Base-by-base conservation (phyloP, 2,113 vertebrate genomes). In the Megatriorchis doriae region DNA sequence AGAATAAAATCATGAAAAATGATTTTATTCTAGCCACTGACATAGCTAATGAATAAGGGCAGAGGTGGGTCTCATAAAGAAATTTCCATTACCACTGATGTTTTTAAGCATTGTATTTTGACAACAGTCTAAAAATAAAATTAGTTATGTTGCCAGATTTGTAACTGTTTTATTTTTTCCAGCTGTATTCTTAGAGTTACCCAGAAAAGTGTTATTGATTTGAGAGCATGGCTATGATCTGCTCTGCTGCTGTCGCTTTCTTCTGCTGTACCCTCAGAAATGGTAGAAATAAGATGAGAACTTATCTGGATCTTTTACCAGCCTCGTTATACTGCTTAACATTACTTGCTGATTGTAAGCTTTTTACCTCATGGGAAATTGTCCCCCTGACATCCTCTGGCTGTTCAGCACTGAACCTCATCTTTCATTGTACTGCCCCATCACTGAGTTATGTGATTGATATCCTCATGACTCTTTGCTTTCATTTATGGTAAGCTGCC, bases 91-190 rank as follows among this genome's bases (percentile, higher is more conserved):
- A 95, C 91, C 36, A 17, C 31, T 61, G 22, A 75, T 73, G 53
- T 94, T 94, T 91, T 88, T 38, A 61, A 77, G 32, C 26, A 22
- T 42, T 82, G 12, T 65, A 62, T 89, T 94, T 94, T 82, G 81
- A 75, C 66, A 92, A 71, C 89, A 83, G 42, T 26, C 88, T 95
- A 92, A 95, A 96, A 93, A 93, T 94, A 94, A 79, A 67, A 61
- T 40, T 3, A 14, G 32, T 70, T 79, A 38, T 8, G 16, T 75
- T 94, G 36, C 58, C 66, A 93, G 81, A 80, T 67, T 81, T 89
- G 61, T 56, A 79, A 68, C 22, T 47, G 27, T 3, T 81, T 81
- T 81, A 14, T 81, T 92, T 95, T 94, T 92, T 70, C 62, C 58
- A 88, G 71, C 55, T 82, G 31, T 83, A 62, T 68, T 91, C 66